Evolutionary conservation across 2,113 vertebrate genomes (phyloP).

Genomic region (Grantiella picta): DNA sequence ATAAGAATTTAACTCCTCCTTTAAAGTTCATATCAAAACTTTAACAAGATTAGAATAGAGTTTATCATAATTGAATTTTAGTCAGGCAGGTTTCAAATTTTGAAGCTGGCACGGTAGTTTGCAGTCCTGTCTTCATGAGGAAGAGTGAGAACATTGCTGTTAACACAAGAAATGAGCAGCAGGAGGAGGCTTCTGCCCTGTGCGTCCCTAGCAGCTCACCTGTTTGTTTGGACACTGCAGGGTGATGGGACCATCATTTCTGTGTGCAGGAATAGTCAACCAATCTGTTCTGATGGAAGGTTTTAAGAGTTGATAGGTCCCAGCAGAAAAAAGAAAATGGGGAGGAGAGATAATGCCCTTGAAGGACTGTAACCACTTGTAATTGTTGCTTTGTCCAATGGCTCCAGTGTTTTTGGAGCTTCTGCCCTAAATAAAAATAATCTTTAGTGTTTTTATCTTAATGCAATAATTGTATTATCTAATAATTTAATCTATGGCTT

Average conservation of each 20-base stretch:
- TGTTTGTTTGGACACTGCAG: not conserved
- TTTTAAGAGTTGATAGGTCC: not conserved
- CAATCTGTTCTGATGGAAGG: not conserved
- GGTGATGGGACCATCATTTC: rapidly evolving
- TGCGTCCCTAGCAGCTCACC: not conserved
- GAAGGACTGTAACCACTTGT: not conserved
- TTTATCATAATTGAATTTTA: not conserved
- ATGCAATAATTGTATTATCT: not conserved
- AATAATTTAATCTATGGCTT: not conserved
- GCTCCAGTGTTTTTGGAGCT: not conserved
- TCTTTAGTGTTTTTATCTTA: not conserved
- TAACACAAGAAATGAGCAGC: not conserved
- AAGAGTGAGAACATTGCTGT: not conserved
- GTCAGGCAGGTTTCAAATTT: not conserved
- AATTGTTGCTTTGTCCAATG: not conserved
- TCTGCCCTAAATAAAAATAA: not conserved
- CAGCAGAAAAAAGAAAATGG: not conserved
- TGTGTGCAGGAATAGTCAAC: not conserved
- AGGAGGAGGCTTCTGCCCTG: not conserved
- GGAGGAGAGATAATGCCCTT: not conserved
- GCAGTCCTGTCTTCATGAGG: not conserved
- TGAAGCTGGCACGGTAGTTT: not conserved
- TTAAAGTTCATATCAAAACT: not conserved
- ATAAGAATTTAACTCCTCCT: not conserved
- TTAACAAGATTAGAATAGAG: not conserved